Conservation (phyloP, 2,113 vertebrate species). For the Corythornis cristatus region DNA sequence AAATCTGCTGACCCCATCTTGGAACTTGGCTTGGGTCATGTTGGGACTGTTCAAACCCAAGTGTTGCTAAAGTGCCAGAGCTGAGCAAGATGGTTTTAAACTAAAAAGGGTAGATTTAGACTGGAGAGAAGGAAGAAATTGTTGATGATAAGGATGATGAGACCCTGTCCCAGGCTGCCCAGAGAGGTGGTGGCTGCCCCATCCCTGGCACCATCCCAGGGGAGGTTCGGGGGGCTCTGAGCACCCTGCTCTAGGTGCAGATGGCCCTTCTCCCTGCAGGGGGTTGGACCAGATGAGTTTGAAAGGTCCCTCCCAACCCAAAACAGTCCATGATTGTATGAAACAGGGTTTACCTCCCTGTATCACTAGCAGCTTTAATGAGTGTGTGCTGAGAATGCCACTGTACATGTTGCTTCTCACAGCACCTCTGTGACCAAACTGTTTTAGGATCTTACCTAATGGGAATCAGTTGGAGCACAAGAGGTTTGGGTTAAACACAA, state of each 20-base stretch:
- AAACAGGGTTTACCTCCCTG: background rate
- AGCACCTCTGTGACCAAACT: background rate
- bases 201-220: background rate
- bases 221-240: background rate
- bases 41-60: background rate
- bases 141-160: no score
- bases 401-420: background rate
- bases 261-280: background rate
- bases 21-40: accelerated
- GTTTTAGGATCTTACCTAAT: background rate
- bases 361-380: background rate
- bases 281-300: accelerated
- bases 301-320: background rate
- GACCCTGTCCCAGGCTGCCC: no score
- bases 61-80: background rate
- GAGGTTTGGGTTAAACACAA: background rate
- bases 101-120: no score
- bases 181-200: background rate
- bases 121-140: no score
- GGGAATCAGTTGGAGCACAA: background rate
- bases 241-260: accelerated
- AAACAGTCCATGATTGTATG: background rate
- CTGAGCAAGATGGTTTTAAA: background rate
- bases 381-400: background rate
- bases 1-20: background rate